phyloP scores from a whole-genome alignment of 2,888 invertebrate genomes.

The Melangyna quadrimaculata region DNA sequence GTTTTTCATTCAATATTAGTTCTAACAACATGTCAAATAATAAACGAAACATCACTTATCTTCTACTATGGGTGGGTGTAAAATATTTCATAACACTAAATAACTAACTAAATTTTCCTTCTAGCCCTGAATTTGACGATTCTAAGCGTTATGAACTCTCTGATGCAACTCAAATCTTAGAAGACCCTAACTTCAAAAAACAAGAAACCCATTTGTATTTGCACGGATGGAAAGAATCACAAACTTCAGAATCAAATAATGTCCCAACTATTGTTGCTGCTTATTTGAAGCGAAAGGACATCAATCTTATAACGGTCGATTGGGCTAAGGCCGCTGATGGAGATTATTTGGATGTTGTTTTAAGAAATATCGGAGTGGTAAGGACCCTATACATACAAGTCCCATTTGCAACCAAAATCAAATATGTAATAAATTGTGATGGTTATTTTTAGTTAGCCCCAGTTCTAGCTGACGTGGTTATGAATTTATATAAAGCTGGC shows the following conservation, averaged over 20 bases:
- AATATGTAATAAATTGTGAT: background rate
- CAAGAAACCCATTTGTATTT: constrained; percentile 81
- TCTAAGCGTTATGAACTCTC: constrained; percentile 18
- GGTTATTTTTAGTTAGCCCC: constrained; percentile 22
- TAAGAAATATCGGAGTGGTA: constrained; percentile 21
- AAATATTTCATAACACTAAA: background rate
- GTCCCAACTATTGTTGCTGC: constrained; percentile 77
- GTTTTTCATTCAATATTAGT: background rate
- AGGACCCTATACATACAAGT: background rate
- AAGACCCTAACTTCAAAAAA: constrained; percentile 28
- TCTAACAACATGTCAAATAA: background rate
- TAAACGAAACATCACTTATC: constrained; percentile 21
- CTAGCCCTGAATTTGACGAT: constrained; percentile 27
- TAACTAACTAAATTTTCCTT: background rate
- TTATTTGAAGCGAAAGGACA: constrained; percentile 65
- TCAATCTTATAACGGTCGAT: constrained; percentile 72
- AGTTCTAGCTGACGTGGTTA: constrained; percentile 13
- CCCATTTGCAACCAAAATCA: background rate
- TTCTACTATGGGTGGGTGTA: constrained; percentile 43
- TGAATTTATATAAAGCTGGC: constrained; percentile 22
- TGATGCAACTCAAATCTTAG: constrained; percentile 32
- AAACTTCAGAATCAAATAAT: constrained; percentile 82
- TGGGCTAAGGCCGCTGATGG: constrained; percentile 65
- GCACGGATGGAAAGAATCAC: constrained; percentile 82
- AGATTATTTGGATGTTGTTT: background rate